Percentiles rank a stretch among this genome's conserved stretches.
Evolutionary conservation across 2,797 vertebrate genomes (phyloP).

Genomic region (Leuciscus waleckii): DNA sequence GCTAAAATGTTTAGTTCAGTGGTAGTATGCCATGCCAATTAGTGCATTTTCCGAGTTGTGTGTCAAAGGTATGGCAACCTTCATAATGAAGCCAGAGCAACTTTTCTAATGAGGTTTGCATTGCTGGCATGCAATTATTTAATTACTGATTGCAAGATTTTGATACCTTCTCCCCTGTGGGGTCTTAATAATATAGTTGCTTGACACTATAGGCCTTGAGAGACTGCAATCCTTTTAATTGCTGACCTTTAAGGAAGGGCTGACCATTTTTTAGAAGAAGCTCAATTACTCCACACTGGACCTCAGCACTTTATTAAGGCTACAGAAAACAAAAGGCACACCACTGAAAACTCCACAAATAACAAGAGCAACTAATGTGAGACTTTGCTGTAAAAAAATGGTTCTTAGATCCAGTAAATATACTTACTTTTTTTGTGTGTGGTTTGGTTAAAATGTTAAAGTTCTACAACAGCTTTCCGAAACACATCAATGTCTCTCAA

Average conservation of each 20-base stretch:
- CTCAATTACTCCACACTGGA: constrained; percentile 42
- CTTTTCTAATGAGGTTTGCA: constrained; percentile 51
- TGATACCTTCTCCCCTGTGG: constrained; percentile 20
- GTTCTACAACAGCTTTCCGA: neutral
- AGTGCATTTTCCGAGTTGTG: constrained; percentile 42
- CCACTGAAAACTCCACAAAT: neutral
- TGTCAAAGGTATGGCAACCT: constrained; percentile 44
- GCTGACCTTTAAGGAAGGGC: constrained; percentile 59
- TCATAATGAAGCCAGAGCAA: constrained; percentile 33
- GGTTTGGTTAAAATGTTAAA: neutral
- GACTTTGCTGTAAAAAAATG: neutral
- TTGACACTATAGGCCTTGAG: constrained; percentile 37
- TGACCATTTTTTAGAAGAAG: constrained; percentile 41
- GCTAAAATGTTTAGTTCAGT: neutral
- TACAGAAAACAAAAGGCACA: constrained; percentile 30
- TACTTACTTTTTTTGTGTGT: neutral
- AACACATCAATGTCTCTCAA: neutral
- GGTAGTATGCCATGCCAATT: constrained; percentile 31
- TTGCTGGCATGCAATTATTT: constrained; percentile 55
- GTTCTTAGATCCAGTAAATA: neutral
- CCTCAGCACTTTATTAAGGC: constrained; percentile 37
- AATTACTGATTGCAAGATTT: constrained; percentile 49
- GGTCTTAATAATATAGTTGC: constrained; percentile 39
- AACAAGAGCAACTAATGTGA: constrained; percentile 8
- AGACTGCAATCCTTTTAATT: constrained; percentile 54